Percentiles rank a stretch among this genome's conserved stretches.
Conservation (phyloP, 2,888 invertebrate species). For the Serrognathus titanus region DNA sequence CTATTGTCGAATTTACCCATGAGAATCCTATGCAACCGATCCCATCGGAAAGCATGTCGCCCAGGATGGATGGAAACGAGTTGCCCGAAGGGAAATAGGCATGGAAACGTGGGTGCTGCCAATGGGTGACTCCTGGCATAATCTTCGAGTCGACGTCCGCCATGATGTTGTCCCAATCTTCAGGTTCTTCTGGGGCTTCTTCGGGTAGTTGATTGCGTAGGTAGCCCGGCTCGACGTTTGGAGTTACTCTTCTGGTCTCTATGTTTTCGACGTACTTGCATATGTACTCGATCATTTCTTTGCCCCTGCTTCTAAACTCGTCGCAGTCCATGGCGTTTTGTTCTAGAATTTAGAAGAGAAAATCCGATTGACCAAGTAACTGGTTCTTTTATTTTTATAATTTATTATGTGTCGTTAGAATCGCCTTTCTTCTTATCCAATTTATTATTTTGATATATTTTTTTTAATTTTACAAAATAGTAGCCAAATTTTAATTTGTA, state of each 20-base stretch:
- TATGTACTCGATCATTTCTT: conserved; percentile 94
- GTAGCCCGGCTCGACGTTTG: conserved; percentile 89
- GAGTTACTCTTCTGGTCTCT: conserved; percentile 77
- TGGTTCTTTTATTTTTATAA: too few relatives aligned
- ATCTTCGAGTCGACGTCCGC: conserved; percentile 84
- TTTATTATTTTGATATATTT: too few relatives aligned
- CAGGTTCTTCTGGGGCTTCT: conserved; percentile 78
- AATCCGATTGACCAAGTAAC: too few relatives aligned
- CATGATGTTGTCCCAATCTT: conserved; percentile 86
- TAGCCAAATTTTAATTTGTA: too few relatives aligned
- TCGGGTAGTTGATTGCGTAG: conserved; percentile 72
- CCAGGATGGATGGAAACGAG: conserved; percentile 93
- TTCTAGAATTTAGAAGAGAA: too few relatives aligned
- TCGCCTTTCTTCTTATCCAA: too few relatives aligned
- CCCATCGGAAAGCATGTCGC: conserved; percentile 94
- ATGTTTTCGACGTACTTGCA: conserved; percentile 84
- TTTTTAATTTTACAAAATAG: too few relatives aligned
- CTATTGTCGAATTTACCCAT: conserved; percentile 72
- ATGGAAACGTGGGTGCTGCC: conserved; percentile 98
- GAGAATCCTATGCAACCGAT: conserved; percentile 98
- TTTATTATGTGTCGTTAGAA: too few relatives aligned
- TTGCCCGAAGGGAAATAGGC: conserved; percentile 99
- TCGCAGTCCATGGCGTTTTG: conserved; percentile 69
- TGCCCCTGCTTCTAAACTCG: conserved; percentile 81
- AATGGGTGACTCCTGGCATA: conserved; percentile 94